phyloP scores from a whole-genome alignment of 1,140 invertebrate species.

The Brachionus rubens region DNA sequence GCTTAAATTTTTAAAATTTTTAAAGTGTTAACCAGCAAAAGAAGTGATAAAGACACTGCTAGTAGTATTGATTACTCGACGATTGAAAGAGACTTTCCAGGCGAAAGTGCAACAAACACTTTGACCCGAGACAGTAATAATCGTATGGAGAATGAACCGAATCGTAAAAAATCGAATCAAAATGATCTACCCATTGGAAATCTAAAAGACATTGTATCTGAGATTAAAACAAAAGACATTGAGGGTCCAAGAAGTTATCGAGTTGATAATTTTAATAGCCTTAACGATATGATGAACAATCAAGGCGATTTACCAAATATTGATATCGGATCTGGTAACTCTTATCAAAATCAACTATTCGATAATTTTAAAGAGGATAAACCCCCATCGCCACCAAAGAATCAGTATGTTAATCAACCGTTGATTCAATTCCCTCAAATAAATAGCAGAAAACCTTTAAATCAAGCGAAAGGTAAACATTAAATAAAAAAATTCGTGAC shows the following conservation, averaged over 20 bases:
- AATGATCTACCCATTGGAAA: background rate
- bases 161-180: background rate
- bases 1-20: background rate
- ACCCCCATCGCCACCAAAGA: background rate
- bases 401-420: conserved; percentile 11
- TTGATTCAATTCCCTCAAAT: conserved; percentile 13
- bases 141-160: background rate
- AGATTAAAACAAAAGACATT: conserved; percentile 42
- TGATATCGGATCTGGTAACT: background rate
- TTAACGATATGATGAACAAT: conserved; percentile 34
- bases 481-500: background rate
- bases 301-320: conserved; percentile 32
- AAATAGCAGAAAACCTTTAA: conserved; percentile 14
- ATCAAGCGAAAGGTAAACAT: background rate
- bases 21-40: background rate
- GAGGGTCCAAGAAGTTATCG: conserved; percentile 28
- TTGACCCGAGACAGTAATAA: conserved; percentile 4
- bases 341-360: conserved; percentile 38
- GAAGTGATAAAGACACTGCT: conserved; percentile 10
- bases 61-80: conserved; percentile 44
- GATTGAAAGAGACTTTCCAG: conserved; percentile 32
- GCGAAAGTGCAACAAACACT: conserved; percentile 29
- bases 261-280: background rate
- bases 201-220: conserved; percentile 5
- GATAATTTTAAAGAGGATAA: background rate